phyloP scores from a whole-genome alignment of 1,140 invertebrate species.

The Drosophila tristis region DNA sequence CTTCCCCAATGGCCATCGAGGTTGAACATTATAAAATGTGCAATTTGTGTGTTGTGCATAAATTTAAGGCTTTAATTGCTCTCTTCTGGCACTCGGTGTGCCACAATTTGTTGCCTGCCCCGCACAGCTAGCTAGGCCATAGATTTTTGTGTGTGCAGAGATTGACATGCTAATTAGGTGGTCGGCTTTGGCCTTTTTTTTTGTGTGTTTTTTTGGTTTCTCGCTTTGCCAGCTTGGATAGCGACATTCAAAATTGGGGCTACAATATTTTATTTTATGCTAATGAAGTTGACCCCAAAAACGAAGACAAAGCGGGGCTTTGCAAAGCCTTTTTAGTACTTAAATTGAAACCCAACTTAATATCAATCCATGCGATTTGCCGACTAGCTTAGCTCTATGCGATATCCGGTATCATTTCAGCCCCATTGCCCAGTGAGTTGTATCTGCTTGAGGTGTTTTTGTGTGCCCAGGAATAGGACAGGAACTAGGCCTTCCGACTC shows the following conservation, averaged over 20 bases:
- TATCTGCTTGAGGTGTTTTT: slow-evolving; percentile 20
- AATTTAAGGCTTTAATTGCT: slow-evolving; percentile 70
- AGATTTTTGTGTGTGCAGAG: slow-evolving; percentile 33
- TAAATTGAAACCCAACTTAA: slow-evolving; percentile 2
- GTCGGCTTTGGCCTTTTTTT: slow-evolving; percentile 37
- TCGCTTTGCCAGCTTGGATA: slow-evolving; percentile 24
- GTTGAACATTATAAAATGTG: slow-evolving; percentile 62
- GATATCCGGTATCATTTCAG: slow-evolving; percentile 8
- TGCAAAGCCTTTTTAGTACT: not conserved
- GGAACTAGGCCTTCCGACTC: slow-evolving; percentile 66
- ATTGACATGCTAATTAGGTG: slow-evolving; percentile 61
- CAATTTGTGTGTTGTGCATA: slow-evolving; percentile 63
- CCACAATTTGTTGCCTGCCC: slow-evolving; percentile 13
- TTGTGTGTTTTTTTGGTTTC: not conserved
- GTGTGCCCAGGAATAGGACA: not conserved
- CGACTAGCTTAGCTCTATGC: slow-evolving; percentile 16
- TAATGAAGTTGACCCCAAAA: slow-evolving; percentile 35
- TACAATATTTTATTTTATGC: slow-evolving; percentile 47
- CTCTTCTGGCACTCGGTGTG: not conserved
- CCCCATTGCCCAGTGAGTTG: slow-evolving; percentile 12
- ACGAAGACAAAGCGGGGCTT: not conserved
- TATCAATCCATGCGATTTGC: slow-evolving; percentile 40
- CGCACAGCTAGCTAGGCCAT: slow-evolving; percentile 14
- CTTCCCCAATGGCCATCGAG: slow-evolving; percentile 34
- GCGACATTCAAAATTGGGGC: slow-evolving; percentile 27